These are phyloP conservation scores for Aleadryas rufinucha DNA, from an alignment of 2,113 vertebrate species.

Conservation along the genomic window DNA sequence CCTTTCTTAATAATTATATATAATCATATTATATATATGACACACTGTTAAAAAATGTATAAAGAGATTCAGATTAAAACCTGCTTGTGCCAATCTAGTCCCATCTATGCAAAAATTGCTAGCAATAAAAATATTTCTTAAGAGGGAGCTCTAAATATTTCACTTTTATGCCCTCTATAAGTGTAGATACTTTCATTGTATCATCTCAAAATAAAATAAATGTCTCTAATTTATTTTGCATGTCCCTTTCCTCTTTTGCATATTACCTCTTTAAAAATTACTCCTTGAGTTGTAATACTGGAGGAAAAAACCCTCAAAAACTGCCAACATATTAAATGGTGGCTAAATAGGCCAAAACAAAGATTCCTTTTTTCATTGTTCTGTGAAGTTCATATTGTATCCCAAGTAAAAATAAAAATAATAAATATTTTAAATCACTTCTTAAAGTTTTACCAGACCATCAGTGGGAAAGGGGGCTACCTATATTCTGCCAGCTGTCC, in stretches of 20 bases:
- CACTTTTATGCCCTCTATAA: background rate
- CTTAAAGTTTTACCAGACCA: background rate
- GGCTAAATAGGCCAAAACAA: background rate
- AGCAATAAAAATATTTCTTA: slow-evolving; percentile 13
- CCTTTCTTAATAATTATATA: background rate
- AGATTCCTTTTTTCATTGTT: background rate
- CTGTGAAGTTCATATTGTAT: background rate
- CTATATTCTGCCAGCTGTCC: background rate
- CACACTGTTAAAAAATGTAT: background rate
- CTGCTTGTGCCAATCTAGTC: background rate
- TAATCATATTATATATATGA: too few species aligned
- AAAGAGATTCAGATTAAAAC: slow-evolving; percentile 17
- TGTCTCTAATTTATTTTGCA: background rate
- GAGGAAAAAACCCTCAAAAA: background rate
- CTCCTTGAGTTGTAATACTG: background rate
- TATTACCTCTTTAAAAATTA: background rate
- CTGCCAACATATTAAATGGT: background rate
- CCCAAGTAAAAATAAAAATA: background rate
- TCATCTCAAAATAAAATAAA: background rate
- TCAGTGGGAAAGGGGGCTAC: background rate
- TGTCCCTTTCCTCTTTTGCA: background rate
- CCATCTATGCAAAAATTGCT: background rate
- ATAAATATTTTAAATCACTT: background rate
- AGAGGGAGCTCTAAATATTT: background rate
- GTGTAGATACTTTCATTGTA: background rate